These are phyloP conservation scores for Neoascia interrupta DNA, from an alignment of 2,888 invertebrate genomes.

Conservation along the genomic window DNA sequence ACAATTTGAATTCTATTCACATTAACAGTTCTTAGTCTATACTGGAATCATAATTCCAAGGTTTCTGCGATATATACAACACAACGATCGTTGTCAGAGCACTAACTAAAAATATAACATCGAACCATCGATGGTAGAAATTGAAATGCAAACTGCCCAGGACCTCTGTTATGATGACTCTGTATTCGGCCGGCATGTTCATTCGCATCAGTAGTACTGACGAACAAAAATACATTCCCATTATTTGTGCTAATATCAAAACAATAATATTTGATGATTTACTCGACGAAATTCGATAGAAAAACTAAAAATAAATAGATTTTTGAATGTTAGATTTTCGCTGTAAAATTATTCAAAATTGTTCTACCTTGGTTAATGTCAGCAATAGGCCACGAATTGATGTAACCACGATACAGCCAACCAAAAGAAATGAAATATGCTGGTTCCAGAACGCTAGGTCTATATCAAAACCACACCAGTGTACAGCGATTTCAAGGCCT, in stretches of 20 bases:
- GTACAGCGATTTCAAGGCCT: slow-evolving; percentile 97
- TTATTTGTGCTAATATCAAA: slow-evolving; percentile 96
- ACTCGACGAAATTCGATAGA: slow-evolving; percentile 99
- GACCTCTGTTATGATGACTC: slow-evolving; percentile 91
- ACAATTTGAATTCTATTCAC: too few species aligned
- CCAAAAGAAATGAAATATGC: slow-evolving; percentile 97
- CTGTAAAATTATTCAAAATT: too few species aligned
- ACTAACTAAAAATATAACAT: slow-evolving; percentile 98
- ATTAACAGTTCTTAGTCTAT: slow-evolving; percentile 72
- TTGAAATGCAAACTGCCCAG: slow-evolving; percentile 98
- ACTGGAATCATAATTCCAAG: slow-evolving; percentile 82
- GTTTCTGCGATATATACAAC: slow-evolving; percentile 96
- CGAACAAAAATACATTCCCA: slow-evolving; percentile 99
- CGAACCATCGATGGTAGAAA: slow-evolving; percentile 99
- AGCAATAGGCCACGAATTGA: slow-evolving; percentile 97
- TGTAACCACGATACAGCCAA: slow-evolving; percentile 98
- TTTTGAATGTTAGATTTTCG: background rate
- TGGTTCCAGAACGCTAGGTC: slow-evolving; percentile 99
- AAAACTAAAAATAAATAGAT: slow-evolving; percentile 87
- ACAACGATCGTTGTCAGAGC: slow-evolving; percentile 97
- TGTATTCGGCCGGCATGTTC: slow-evolving; percentile 99
- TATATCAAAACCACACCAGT: slow-evolving; percentile 96
- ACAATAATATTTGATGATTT: slow-evolving; percentile 99
- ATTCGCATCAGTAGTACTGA: slow-evolving; percentile 98
- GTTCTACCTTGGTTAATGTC: slow-evolving; percentile 95